Base-by-base conservation (phyloP, 2,888 invertebrate genomes). In the Prenolepis imparis region DNA sequence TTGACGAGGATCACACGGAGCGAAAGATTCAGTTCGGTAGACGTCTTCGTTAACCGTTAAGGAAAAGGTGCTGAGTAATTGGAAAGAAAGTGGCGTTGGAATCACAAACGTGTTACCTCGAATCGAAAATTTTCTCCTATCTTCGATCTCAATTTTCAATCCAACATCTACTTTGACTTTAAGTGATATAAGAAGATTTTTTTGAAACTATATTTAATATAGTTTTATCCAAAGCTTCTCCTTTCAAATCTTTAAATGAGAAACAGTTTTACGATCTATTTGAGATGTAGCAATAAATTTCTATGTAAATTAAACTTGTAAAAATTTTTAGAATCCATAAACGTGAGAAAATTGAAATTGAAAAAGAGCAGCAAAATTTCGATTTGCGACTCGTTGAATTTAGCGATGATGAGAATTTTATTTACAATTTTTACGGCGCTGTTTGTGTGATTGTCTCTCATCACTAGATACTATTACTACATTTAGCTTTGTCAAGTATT, bases 21-120 rank as follows among this genome's bases (percentile, higher is more conserved):
- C 64, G 78, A 66, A 77, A 77, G 64, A 64, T 82, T 55, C 15
- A 83, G 55, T 57, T 83, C 61, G 32, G 61, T 36, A 21, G 18
- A 80, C 48, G n/a, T 4, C 18, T 80, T 68, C n/a, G 83, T 64
- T 55, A 44, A 18, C 12, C 44, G 48, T 8, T n/a, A 52, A 24
- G 15, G 21, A 55, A n/a, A 44, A 18, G 59, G 44, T 24, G 64
- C 15, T 36, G 36, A 61, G 21, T 44, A 24, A 52, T 52, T 8
- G 28, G 21, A 11, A 57, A 21, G 52, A 57, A 44, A 36, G 24
- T n/a, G 66, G 0, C 32, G 55, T 68, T 57, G 66, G 5, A 41
- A 32, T 39, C 18, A 72, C 15, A 21, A 48, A 44, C 52, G 24
- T 15, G 11, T 78, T 44, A 21, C 21, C 52, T 52, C 52, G n/a